Evolutionary conservation across 2,888 invertebrate species (phyloP), one percentile per base, ranked within the genome.

Genomic region (Panopea generosa): DNA sequence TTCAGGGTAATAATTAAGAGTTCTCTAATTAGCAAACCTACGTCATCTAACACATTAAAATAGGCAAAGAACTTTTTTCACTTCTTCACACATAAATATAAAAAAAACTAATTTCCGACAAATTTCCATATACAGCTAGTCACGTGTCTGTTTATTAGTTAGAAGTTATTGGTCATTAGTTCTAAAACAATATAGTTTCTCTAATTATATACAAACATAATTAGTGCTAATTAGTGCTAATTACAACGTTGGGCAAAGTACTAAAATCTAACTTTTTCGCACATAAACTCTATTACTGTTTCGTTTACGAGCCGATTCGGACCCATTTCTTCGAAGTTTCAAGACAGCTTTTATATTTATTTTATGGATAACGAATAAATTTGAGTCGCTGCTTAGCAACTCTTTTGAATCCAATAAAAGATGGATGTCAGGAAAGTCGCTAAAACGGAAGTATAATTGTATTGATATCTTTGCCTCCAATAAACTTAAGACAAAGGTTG

Each of bases 321-420:
- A 50, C 55, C 49, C 63, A 63, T 75, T 65, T 60, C 63, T 75
- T 59, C 65, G 63, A 63, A 50, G 55, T 55, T 40, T 50, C 11
- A 50, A 57, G 75, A 80, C 75, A 61, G 62, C 43, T 72, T 80
- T 76, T 66, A 66, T 72, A 56, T 80, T 80, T 73, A 76, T 80
- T 80, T 75, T 76, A 76, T 76, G 56, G 75, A 45, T 20, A 49
- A 60, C 45, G 65, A 76, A 76, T 80, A 80, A 74, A 75, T 66
- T 79, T 72, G 33, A 75, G 63, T 45, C 24, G 27, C 71, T 75
- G 65, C 55, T 79, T 56, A 75, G 75, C 71, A 65, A 60, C 56
- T 75, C 61, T 56, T 72, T 66, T 65, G 40, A 70, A 61, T 76
- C 66, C 43, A 66, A 66, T 70, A 49, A 70, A 43, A 29, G 29